Base-by-base conservation (phyloP, 2,888 invertebrate genomes). In the Lithophane ornitopus region DNA sequence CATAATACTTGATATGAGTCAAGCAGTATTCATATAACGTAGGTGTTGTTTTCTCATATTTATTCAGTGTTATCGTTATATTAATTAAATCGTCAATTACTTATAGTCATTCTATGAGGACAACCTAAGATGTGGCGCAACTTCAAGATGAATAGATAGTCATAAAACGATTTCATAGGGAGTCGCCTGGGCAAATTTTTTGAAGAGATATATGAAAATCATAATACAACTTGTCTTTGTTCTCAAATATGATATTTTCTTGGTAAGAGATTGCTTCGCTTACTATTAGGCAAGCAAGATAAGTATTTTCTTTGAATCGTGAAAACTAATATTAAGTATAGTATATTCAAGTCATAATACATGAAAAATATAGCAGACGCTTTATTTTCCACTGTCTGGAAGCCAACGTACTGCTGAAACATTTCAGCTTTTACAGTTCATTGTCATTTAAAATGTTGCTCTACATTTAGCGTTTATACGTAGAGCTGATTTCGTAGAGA, bases 1-100 rank as follows among this genome's bases (percentile, higher is more conserved):
- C 88, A 90, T 87, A 86, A 90, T 75, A 88, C 86, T 85, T 85
- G 84, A 83, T 82, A 84, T 94, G 94, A 94, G 89, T 93, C 94
- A 93, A 76, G 81, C 80, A 83, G 74, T 83, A 85, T 86, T 88
- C 80, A 75, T 77, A 73, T 65, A 46, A 67, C 65, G 74, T 81
- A 76, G 72, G 77, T 74, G 73, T 76, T 86, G 76, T 85, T 87
- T 78, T 86, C 72, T 68, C 70, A 52, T 76, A 70, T 80, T 70
- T 70, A 75, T 65, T 76, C 41, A 70, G 54, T 68, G 41, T 67
- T 85, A 73, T 75, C 67, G 26, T 14, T 58, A 54, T 66, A 41
- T 6, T 73, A 59, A 84, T 70, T 49, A 73, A 39, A 61, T 41
- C 56, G 41, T 49, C 54, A 49, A 63, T 69, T 70, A 26, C 22